Evolutionary conservation across 2,113 vertebrate species (phyloP), one percentile per base, ranked within the genome.

Genomic region (Erythrolamprus reginae): DNA sequence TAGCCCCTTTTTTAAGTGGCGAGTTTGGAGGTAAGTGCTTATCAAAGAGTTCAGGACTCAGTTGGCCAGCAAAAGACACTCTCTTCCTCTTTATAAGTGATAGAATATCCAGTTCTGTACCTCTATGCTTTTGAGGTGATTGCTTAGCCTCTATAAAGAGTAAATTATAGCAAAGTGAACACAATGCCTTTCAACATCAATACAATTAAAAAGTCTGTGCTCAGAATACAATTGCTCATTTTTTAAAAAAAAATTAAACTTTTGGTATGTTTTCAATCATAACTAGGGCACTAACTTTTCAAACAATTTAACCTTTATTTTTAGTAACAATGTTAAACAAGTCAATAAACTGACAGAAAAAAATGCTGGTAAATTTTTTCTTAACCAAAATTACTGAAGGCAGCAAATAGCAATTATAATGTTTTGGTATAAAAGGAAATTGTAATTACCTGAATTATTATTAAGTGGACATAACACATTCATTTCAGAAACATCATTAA

Each of bases 1-100:
- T 94, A 0, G 97, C 98, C 0, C 98, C 98, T 92, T 87, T 98
- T 2, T 97, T 96, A 17, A 99, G 92, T 0, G 98, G 98, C 0
- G 98, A 98, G 95, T 98, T 95, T 24, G 98, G 97, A 88, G 98
- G 98, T 53, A 99, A 93, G 10, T 96, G 96, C 92, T 98, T 99
- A 94, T 99, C 98, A 95, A 98, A 99, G 24, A 99, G 94, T 92
- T 99, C 98, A 10, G 98, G 98, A 86, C 97, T 98, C 38, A 99
- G 94, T 0, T 97, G 96, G 15, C 97, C 96, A 88, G 98, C 98
- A 94, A 99, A 99, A 7, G 98, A 99, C 70, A 99, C 98, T 0
- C 98, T 97, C 84, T 98, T 99, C 58, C 92, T 98, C 94, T 98
- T 98, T 10, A 93, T 84, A 26, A 87, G 23, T 23, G 94, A 55